These are phyloP conservation scores for Cerastoderma edule DNA, from an alignment of 2,888 invertebrate genomes.

Conservation along the genomic window DNA sequence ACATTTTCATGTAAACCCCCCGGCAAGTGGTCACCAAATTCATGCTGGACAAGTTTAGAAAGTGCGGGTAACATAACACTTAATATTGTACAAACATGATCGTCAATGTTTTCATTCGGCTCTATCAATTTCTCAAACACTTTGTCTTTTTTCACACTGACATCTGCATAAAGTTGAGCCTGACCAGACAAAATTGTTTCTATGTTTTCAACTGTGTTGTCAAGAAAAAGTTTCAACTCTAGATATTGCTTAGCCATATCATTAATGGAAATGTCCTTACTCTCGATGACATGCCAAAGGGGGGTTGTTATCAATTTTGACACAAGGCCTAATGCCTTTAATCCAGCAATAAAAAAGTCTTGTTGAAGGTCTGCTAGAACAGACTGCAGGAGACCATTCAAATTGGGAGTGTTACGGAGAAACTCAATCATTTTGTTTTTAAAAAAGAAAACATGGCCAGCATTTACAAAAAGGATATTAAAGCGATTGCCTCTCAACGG, in stretches of 20 bases:
- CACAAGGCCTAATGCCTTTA: constrained; percentile 27
- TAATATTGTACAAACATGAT: constrained; percentile 24
- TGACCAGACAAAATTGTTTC: constrained; percentile 22
- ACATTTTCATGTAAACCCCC: constrained; percentile 34
- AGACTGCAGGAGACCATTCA: constrained; percentile 26
- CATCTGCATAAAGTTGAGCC: constrained; percentile 29
- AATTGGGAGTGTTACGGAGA: background rate
- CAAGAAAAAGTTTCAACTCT: constrained; percentile 12
- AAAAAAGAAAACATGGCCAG: constrained; percentile 34
- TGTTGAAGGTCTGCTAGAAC: constrained; percentile 34
- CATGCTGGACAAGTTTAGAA: constrained; percentile 29
- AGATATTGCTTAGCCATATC: constrained; percentile 32
- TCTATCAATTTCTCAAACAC: constrained; percentile 2
- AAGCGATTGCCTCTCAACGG: constrained; percentile 30
- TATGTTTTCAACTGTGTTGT: background rate
- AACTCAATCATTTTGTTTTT: constrained; percentile 28
- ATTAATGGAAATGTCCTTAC: constrained; percentile 32
- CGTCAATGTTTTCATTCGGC: background rate
- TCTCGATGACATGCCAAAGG: constrained; percentile 30
- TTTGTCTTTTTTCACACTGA: constrained; percentile 13
- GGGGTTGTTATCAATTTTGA: constrained; percentile 33
- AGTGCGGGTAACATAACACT: constrained; percentile 26
- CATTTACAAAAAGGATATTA: constrained; percentile 40
- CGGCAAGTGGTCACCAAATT: constrained; percentile 44
- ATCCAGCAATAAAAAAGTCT: constrained; percentile 28